Evolutionary conservation across 1,140 invertebrate species (phyloP), one percentile per base, ranked within the genome.

Genomic region (Drosophila aff.): DNA sequence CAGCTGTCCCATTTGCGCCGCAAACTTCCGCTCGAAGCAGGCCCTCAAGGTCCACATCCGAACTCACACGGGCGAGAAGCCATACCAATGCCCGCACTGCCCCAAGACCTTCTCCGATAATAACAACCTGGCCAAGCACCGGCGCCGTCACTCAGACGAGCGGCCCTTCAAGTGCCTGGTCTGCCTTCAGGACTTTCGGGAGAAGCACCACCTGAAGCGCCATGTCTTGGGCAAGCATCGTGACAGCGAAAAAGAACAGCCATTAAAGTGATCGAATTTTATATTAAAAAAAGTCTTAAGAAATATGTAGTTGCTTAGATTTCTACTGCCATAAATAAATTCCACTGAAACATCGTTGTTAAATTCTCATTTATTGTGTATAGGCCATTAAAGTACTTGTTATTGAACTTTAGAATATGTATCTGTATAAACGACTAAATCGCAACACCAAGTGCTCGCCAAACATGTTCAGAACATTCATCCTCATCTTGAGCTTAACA

Each of bases 401-500:
- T 84, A 63, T 85, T 75, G 82, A 85, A 78, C 62, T 79, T 76
- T 72, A 83, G 76, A 83, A 83, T 83, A 83, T 74, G 64, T 61
- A 77, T 77, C 46, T 82, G 67, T 84, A 66, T 77, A 84, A 84
- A 77, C 62, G 60, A 65, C 67, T 78, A 57, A 60, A 78, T 75
- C 78, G 82, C 64, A 71, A 85, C 82, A 85, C 78, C 64, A 85
- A 81, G 82, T 69, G 82, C 65, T 74, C 58, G 33, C 74, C 74
- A 77, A 85, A 72, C 62, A 81, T 85, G 82, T 85, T 85, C 62
- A 85, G 72, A 85, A 85, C 82, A 85, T 85, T 74, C 64, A 69
- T 69, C 57, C 80, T 85, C 57, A 63, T 53, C 74, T 84, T 62
- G 36, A 68, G 60, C 82, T 81, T 84, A 84, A 81, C 53, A 59